Base-by-base conservation (phyloP, 2,113 vertebrate species). In the Odobenus rosmarus region DNA sequence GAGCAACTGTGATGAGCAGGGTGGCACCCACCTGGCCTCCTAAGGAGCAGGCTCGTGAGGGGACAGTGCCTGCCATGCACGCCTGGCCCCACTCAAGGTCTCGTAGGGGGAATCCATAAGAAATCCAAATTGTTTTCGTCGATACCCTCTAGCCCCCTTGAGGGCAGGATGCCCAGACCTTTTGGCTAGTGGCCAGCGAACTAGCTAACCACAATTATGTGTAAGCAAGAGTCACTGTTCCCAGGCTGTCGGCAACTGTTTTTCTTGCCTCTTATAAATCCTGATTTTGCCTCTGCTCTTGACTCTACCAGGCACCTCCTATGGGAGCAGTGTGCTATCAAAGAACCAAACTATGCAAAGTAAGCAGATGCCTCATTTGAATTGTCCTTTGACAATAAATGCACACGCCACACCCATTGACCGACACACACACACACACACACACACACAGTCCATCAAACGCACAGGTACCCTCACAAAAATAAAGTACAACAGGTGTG, bases 401-500 rank as follows among this genome's bases (percentile, higher is more conserved):
- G 31, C 57, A 46, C 46, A 51, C 59, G n/a, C 26, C 10, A 5
- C 13, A 76, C 71, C 11, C 7, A 13, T 12, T 10, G 72, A n/a
- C n/a, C 19, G 28, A 33, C 13, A 8, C 59, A 39, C 61, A 4
- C 18, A 18, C 71, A 33, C 31, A 28, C 18, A 3, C 18, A 13
- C 16, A 26, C 4, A 8, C 14, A 18, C 21, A 55, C 28, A 46
- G 42, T 28, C 85, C 42, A 64, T 61, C 93, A 57, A 76, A 80
- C 21, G 53, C 46, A 71, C n/a, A 3, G 7, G 42, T 24, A 61
- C n/a, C 72, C 21, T 57, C 36, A 13, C 89, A 69, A 92, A 88
- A 95, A 92, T 80, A 95, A 96, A 97, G 95, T 95, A 85, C 69
- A 96, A 85, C 76, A 95, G 90, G 79, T 79, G 98, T 98, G 98